Evolutionary conservation across 2,888 invertebrate genomes (phyloP), one percentile per base, ranked within the genome.

Genomic region (Drosophila colorata): DNA sequence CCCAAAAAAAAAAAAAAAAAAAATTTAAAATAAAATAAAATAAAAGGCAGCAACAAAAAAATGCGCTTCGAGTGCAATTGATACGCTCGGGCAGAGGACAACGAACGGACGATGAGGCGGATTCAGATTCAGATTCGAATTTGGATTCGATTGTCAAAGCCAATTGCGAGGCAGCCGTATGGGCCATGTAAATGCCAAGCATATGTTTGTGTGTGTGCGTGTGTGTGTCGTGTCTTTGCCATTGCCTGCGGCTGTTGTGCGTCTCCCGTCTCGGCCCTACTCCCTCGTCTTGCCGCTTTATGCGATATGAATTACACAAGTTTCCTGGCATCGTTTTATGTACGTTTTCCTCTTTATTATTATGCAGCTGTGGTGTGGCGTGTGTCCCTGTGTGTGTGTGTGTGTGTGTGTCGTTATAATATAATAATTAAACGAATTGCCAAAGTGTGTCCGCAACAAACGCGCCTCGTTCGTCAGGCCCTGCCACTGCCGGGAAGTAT

Each of bases 401-500:
- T 57, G 40, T 53, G 48, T 66, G 56, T 48, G 25, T 66, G 58
- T 81, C 68, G 57, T 78, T 80, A 80, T 88, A 84, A 85, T 80
- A 90, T 87, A 80, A 90, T 89, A 91, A 90, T 90, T 90, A 91
- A 90, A 89, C 76, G 89, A 90, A 88, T 90, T 89, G 87, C 85
- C 84, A 87, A 90, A 84, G 88, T 87, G 87, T 90, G 87, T 86
- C 89, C 80, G 78, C 74, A 74, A 71, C 82, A 78, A 79, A 84
- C 80, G 88, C 68, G 80, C 78, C 70, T 82, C 66, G 76, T 73
- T 79, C 82, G 72, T 78, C 82, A 85, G 69, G 41, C 65, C 14
- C 49, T 40, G 56, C 48, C 20, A 63, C 58, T 46, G 66, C 41
- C 31, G 11, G 40, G 59, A 53, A 40, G 43, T 33, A 40, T 14